Percentiles rank a stretch among this genome's conserved stretches.
These are phyloP conservation scores for Calypte anna DNA, from an alignment of 2,113 vertebrate genomes.

Conservation along the genomic window DNA sequence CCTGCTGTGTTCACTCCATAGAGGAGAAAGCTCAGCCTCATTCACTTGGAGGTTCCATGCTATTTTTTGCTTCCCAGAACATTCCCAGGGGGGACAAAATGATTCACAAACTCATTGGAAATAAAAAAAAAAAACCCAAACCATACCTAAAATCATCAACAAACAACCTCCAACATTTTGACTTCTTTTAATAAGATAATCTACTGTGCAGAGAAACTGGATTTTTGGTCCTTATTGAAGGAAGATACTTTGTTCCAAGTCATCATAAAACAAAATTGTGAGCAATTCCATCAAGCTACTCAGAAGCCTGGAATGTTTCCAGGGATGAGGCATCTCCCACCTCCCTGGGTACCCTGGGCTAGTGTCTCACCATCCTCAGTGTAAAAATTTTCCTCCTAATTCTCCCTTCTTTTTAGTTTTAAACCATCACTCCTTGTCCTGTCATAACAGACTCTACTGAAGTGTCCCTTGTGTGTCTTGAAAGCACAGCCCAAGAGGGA, in stretches of 20 bases:
- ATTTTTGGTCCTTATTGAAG: background rate
- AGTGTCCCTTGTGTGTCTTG: background rate
- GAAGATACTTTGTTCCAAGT: background rate
- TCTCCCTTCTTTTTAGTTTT: no score
- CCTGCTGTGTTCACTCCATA: rapidly evolving
- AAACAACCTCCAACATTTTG: background rate
- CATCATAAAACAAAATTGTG: background rate
- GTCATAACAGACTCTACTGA: no score
- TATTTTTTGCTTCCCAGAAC: background rate
- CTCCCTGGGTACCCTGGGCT: no score
- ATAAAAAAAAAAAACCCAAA: background rate
- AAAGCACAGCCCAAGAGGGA: background rate
- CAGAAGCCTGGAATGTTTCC: no score
- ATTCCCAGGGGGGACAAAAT: background rate
- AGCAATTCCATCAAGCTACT: background rate
- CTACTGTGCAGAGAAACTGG: background rate
- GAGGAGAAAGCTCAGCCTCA: rapidly evolving
- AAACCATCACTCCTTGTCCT: no score
- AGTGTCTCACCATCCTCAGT: no score
- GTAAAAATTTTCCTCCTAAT: no score
- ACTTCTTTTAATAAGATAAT: background rate
- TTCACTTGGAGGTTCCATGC: background rate
- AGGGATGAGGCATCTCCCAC: no score
- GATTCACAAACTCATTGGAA: background rate
- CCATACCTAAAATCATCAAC: no score